Evolutionary conservation across 2,113 vertebrate genomes (phyloP).

Genomic region (Erinaceus europaeus): DNA sequence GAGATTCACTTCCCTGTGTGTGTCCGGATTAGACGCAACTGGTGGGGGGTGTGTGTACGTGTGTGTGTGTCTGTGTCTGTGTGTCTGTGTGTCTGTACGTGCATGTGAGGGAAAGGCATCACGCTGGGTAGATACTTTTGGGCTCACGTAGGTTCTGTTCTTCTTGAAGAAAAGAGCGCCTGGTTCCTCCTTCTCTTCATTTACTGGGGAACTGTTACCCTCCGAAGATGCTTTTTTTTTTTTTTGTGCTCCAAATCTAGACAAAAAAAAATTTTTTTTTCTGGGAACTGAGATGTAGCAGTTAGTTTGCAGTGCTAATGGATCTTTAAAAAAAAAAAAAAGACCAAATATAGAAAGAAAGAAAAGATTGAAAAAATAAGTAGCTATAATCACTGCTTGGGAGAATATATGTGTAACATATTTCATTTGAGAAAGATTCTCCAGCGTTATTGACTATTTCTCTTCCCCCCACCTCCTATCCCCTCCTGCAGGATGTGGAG

Average conservation of each 20-base stretch:
- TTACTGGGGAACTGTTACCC: neutral
- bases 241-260: conserved; percentile 53
- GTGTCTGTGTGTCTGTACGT: neutral
- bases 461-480: conserved; percentile 61
- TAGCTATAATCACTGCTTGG: neutral
- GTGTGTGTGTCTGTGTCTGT: neutral
- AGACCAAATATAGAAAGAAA: conserved; percentile 41
- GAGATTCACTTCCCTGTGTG: conserved; percentile 70
- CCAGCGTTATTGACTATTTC: conserved; percentile 78
- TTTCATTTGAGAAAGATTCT: conserved; percentile 75
- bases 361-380: neutral
- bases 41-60: conserved; percentile 34
- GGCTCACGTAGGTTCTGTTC: conserved; percentile 80
- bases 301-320: conserved; percentile 67
- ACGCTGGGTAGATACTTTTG: conserved; percentile 82
- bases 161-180: conserved; percentile 77
- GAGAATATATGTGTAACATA: conserved; percentile 79
- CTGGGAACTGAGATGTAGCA: conserved; percentile 61
- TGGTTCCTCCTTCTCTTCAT: neutral
- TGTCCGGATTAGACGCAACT: neutral
- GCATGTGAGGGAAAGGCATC: neutral
- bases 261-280: conserved; percentile 62
- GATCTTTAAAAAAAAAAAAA: conserved; percentile 78
- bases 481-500: conserved; percentile 36
- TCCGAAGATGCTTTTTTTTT: conserved; percentile 51